A percentile compares a stretch with the other conserved stretches of the same genome.
Evolutionary conservation across 2,113 vertebrate species (phyloP).

Genomic region (Columba livia): DNA sequence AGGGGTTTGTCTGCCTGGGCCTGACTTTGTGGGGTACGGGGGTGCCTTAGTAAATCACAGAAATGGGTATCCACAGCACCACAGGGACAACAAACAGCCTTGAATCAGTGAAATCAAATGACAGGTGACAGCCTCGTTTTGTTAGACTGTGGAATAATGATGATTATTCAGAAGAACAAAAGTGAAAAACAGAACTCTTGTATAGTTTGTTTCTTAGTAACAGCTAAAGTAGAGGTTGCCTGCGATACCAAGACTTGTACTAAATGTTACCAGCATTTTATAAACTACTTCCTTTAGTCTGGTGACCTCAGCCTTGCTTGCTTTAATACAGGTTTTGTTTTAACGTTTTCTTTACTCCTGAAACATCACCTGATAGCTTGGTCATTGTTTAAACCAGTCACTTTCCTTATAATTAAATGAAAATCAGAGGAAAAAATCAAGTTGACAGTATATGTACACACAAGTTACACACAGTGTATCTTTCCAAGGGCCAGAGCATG

Average conservation of each 20-base stretch:
- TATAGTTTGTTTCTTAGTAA: not conserved
- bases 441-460: fast-evolving
- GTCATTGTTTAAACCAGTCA: not conserved
- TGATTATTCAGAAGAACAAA: not conserved
- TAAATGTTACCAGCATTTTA: not conserved
- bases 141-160: not conserved
- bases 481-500: not conserved
- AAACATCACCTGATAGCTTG: not conserved
- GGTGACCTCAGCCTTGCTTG: not conserved
- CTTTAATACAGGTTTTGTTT: not conserved
- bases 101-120: not conserved
- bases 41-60: not conserved
- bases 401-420: not conserved
- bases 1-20: not conserved
- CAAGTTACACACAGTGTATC: fast-evolving
- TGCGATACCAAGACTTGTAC: not conserved
- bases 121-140: not conserved
- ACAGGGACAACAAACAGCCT: not conserved
- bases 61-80: not conserved
- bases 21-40: not conserved
- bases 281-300: not conserved
- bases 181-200: not conserved
- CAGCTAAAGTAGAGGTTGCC: not conserved
- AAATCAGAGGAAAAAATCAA: not conserved
- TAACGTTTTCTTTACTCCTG: not conserved